Percentiles rank a stretch among this genome's conserved stretches.
These are phyloP conservation scores for Sarcophaga peregrina DNA, from an alignment of 1,140 invertebrate genomes.

Conservation along the genomic window DNA sequence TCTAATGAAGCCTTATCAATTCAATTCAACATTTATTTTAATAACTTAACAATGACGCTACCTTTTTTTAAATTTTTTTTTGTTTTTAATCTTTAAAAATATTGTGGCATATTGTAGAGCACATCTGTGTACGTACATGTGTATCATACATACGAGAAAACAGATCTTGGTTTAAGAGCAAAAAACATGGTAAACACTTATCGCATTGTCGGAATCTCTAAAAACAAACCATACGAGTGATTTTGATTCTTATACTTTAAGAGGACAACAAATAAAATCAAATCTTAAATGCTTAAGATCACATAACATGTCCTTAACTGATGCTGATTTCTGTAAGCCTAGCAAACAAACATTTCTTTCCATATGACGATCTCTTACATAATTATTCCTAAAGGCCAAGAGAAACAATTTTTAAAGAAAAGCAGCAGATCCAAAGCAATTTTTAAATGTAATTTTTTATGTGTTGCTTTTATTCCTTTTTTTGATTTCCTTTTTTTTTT, in stretches of 20 bases:
- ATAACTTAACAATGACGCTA: no score
- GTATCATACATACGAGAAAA: not conserved
- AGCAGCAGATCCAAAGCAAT: no score
- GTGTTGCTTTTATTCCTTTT: no score
- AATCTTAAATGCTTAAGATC: conserved; percentile 14
- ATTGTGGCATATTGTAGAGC: not conserved
- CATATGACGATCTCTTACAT: conserved; percentile 4
- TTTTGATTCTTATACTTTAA: not conserved
- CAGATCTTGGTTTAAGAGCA: not conserved
- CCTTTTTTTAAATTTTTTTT: no score
- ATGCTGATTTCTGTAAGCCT: not conserved
- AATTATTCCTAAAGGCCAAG: conserved; percentile 5
- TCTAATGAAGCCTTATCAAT: no score
- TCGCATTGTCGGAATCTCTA: conserved; percentile 44
- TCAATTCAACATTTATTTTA: no score
- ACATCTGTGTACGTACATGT: not conserved
- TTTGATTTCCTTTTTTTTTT: not conserved
- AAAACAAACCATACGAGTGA: conserved; percentile 18
- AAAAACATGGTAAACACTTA: not conserved
- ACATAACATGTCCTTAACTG: conserved; percentile 22
- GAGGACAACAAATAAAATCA: not conserved
- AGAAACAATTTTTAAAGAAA: not conserved
- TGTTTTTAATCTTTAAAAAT: no score
- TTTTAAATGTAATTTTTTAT: not conserved
- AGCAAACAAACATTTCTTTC: not conserved